Percentiles rank a stretch among this genome's conserved stretches.
These are phyloP conservation scores for Morphnarchus princeps DNA, from an alignment of 2,113 vertebrate genomes.

Conservation along the genomic window DNA sequence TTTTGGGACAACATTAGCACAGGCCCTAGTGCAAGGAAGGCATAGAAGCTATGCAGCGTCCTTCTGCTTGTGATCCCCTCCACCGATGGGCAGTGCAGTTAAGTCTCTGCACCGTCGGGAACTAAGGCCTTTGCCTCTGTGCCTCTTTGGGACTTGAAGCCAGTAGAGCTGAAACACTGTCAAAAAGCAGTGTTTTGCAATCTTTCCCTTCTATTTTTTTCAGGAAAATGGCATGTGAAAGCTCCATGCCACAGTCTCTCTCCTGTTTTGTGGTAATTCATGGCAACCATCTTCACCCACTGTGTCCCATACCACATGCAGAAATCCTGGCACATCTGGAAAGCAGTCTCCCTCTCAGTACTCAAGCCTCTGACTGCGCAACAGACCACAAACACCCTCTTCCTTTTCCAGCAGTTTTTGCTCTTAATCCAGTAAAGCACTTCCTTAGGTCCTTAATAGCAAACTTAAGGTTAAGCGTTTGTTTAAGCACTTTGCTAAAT, in stretches of 20 bases:
- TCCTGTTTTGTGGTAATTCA: neutral
- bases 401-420: neutral
- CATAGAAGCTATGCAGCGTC: neutral
- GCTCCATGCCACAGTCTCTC: neutral
- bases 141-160: neutral
- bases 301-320: neutral
- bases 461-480: conserved; percentile 24
- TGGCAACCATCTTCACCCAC: neutral
- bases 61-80: neutral
- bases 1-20: neutral
- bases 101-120: neutral
- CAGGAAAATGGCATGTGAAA: neutral
- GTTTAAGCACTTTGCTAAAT: neutral
- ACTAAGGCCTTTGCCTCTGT: neutral
- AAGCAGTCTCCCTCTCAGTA: neutral
- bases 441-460: neutral
- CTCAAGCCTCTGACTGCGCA: neutral
- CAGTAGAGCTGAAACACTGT: neutral
- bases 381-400: neutral
- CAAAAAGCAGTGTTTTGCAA: neutral
- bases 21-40: neutral
- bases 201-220: fast-evolving
- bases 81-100: fast-evolving
- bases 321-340: neutral
- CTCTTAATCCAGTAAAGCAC: neutral